Evolutionary conservation across 1,140 invertebrate genomes (phyloP), one percentile per base, ranked within the genome.

Genomic region (Macrobrachium rosenbergii): DNA sequence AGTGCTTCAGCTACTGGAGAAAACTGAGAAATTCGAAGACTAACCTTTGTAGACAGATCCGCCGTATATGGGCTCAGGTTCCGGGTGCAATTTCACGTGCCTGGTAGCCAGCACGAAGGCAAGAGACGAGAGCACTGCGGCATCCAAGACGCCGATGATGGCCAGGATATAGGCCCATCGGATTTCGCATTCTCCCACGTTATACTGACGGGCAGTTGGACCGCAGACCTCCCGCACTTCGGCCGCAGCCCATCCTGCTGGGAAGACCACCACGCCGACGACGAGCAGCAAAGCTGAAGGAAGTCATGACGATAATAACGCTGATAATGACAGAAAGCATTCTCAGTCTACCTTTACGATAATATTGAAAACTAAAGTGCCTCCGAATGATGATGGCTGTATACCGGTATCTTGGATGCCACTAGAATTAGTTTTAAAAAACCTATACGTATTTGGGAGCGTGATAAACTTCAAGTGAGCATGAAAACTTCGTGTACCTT

Each of bases 91-190:
- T 88, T 95, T 94, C 11, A 98, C 95, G 92, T 98, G 96, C 87
- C 96, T 93, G 2, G 96, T 96, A 19, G 97, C 98, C 88, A 99
- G 93, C 90, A 99, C 97, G 92, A 99, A 99, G 11, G 98, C 98
- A 58, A 99, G 93, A 10, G 96, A 95, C 0, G 98, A 95, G 73
- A 99, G 93, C 77, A 98, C 97, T 14, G 96, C 93, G 45, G 97
- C 97, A 92, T 99, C 98, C 88, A 98, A 93, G 86, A 98, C 96
- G 0, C 96, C 96, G 76, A 99, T 98, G 77, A 97, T 95, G 17
- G 97, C 97, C 85, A 99, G 93, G 11, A 98, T 94, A 93, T 97
- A 99, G 0, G 98, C 98, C 98, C 98, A 99, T 89, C 98, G 94
- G 21, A 99, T 94, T 62, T 95, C 95, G 91, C 98, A 99, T 14